These are phyloP conservation scores for Zygothrica quintamaculata DNA, from an alignment of 2,888 invertebrate species.

Conservation along the genomic window DNA sequence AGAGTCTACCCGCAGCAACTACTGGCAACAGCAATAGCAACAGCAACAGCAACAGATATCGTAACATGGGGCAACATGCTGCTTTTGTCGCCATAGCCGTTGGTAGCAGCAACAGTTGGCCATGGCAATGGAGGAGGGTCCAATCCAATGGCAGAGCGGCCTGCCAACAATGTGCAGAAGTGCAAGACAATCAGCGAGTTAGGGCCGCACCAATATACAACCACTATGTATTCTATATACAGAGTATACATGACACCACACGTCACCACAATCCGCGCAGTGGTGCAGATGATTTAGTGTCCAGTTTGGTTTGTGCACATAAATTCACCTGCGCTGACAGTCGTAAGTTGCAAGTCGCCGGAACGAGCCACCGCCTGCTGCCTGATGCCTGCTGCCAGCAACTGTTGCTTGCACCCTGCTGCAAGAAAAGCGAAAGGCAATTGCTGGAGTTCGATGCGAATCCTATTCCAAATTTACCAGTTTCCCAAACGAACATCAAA, in stretches of 20 bases:
- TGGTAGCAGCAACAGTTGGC: slow-evolving; percentile 34
- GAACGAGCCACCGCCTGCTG: slow-evolving; percentile 21
- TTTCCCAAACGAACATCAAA: slow-evolving; percentile 36
- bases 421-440: slow-evolving; percentile 75
- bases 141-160: too few species aligned
- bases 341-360: slow-evolving; percentile 33
- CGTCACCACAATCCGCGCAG: slow-evolving; percentile 5
- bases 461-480: slow-evolving; percentile 4
- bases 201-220: slow-evolving; percentile 9
- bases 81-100: slow-evolving; percentile 52
- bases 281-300: slow-evolving; percentile 82
- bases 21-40: slow-evolving; percentile 13
- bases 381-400: too few species aligned
- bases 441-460: slow-evolving; percentile 25
- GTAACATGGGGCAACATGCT: slow-evolving; percentile 38
- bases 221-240: not conserved
- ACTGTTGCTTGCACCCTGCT: too few species aligned
- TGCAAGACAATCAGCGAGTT: slow-evolving; percentile 57
- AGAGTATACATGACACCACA: not conserved
- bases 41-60: slow-evolving; percentile 10
- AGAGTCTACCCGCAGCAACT: slow-evolving; percentile 43
- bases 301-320: slow-evolving; percentile 81
- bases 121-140: slow-evolving; percentile 16
- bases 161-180: slow-evolving; percentile 28
- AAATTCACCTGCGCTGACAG: slow-evolving; percentile 83